Evolutionary conservation across 1,140 invertebrate genomes (phyloP).

Genomic region (Thereuonema tuberculata): DNA sequence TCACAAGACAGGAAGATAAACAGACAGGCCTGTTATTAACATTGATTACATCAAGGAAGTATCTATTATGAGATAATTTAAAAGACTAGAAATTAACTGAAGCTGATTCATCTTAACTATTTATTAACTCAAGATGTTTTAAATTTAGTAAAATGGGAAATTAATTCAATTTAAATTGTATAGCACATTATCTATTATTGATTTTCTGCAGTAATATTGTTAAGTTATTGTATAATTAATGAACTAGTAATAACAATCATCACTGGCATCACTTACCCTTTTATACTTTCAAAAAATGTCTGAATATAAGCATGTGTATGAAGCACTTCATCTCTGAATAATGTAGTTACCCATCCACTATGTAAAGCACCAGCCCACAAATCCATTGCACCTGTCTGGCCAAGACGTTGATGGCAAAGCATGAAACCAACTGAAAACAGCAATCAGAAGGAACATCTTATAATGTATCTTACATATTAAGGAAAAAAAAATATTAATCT

Average conservation of each 20-base stretch:
- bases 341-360: constrained; percentile 80
- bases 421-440: constrained; percentile 61
- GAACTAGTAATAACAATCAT: background rate
- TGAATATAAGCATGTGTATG: constrained; percentile 90
- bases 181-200: too few species aligned
- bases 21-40: too few species aligned
- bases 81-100: too few species aligned
- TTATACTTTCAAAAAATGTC: constrained; percentile 84
- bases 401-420: constrained; percentile 70
- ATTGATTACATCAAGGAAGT: too few species aligned
- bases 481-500: background rate
- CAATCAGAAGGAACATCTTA: background rate
- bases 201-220: too few species aligned
- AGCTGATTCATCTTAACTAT: too few species aligned
- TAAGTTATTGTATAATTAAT: background rate
- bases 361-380: constrained; percentile 84
- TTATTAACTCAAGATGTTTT: too few species aligned
- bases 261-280: constrained; percentile 44
- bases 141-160: too few species aligned
- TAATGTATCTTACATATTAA: background rate
- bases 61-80: too few species aligned
- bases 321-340: constrained; percentile 95
- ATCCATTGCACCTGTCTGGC: constrained; percentile 52
- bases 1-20: too few species aligned
- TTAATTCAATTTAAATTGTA: too few species aligned